Conservation (phyloP, 2,113 vertebrate genomes). For the Capreolus pygargus region DNA sequence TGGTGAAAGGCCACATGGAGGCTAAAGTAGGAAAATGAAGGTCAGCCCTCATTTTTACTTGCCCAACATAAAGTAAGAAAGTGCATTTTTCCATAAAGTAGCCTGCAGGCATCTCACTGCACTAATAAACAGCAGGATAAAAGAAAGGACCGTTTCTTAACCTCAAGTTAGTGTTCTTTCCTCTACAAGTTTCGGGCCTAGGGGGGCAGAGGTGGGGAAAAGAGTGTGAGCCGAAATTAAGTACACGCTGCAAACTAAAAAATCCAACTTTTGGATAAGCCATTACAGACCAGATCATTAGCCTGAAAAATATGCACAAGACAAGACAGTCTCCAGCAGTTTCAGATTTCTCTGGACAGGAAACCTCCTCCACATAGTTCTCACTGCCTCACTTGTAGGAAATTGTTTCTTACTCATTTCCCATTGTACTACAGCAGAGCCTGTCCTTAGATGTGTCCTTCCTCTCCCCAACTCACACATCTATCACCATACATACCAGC, state of each 20-base stretch:
- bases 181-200: background rate
- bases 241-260: background rate
- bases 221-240: background rate
- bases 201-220: background rate
- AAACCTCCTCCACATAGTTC: background rate
- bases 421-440: background rate
- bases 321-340: background rate
- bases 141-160: background rate
- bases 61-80: background rate
- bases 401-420: background rate
- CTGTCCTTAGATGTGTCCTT: background rate
- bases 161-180: background rate
- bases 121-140: background rate
- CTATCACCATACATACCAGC: background rate
- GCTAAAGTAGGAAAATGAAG: background rate
- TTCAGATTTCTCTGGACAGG: background rate
- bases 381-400: background rate
- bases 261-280: background rate
- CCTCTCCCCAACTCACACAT: background rate
- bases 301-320: background rate
- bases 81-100: background rate
- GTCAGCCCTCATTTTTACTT: constrained; percentile 2
- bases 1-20: background rate
- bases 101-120: background rate
- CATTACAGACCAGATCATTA: background rate